A percentile compares a stretch with the other conserved stretches of the same genome.
Evolutionary conservation across 1,140 invertebrate genomes (phyloP).

Genomic region (Drosophila cardini): DNA sequence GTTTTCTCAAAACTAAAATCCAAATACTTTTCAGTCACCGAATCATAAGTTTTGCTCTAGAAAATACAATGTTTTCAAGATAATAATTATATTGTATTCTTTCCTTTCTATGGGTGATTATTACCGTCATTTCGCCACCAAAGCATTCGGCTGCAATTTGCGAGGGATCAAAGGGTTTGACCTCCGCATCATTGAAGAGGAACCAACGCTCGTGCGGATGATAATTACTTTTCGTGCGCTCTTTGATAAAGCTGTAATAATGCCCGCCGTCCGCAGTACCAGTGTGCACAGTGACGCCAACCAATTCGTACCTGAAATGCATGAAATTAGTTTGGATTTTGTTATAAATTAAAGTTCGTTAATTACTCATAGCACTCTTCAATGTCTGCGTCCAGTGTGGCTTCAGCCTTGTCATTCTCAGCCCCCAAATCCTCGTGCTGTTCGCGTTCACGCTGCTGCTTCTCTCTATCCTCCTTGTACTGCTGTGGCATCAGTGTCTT

Average conservation of each 20-base stretch:
- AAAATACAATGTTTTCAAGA: too few species aligned
- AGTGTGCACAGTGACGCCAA: slow-evolving; percentile 98
- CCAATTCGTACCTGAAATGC: slow-evolving; percentile 93
- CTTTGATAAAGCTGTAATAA: slow-evolving; percentile 98
- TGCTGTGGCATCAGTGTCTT: slow-evolving; percentile 96
- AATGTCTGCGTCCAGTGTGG: slow-evolving; percentile 67
- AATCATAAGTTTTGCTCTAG: slow-evolving; percentile 98
- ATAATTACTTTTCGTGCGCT: slow-evolving; percentile 87
- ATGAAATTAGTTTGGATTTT: slow-evolving; percentile 11
- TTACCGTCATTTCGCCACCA: slow-evolving; percentile 97
- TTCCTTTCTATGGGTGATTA: neutral
- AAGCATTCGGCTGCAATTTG: slow-evolving; percentile 98
- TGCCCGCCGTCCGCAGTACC: slow-evolving; percentile 98
- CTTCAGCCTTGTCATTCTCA: slow-evolving; percentile 70
- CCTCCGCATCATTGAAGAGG: slow-evolving; percentile 98
- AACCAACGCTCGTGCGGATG: slow-evolving; percentile 92
- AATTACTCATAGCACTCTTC: slow-evolving; percentile 79
- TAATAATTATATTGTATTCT: neutral
- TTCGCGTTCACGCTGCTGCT: slow-evolving; percentile 42
- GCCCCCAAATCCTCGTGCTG: slow-evolving; percentile 46
- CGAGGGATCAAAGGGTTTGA: slow-evolving; percentile 97
- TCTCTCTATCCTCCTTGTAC: slow-evolving; percentile 87
- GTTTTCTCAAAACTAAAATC: slow-evolving; percentile 99
- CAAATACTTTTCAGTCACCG: slow-evolving; percentile 98
- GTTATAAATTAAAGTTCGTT: neutral